Conservation (phyloP, 2,888 invertebrate species). For the Sphinx pinastri region DNA sequence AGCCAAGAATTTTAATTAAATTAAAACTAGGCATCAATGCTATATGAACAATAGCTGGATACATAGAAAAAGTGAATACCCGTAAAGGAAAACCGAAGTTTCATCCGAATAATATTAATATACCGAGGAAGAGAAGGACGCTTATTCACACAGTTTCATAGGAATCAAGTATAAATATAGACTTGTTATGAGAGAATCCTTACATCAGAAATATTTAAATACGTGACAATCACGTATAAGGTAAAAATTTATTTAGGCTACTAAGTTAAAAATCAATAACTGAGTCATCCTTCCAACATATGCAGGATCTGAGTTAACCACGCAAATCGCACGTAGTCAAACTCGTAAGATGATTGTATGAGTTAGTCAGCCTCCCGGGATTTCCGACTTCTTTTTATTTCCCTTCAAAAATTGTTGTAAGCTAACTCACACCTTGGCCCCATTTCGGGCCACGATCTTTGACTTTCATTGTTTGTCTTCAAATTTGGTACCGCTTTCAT, state of each 20-base stretch:
- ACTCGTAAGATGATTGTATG: conserved; percentile 18
- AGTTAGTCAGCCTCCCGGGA: conserved; percentile 31
- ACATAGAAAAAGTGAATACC: no score
- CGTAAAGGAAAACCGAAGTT: no score
- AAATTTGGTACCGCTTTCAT: conserved; percentile 5
- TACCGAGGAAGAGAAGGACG: no score
- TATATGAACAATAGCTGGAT: no score
- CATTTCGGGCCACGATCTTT: conserved; percentile 22
- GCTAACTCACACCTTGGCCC: conserved; percentile 26
- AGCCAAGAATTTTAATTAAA: no score
- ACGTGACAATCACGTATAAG: neutral
- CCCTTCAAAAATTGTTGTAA: conserved; percentile 31
- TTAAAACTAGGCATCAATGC: no score
- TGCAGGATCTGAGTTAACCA: neutral
- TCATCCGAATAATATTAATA: no score
- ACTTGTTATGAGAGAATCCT: neutral
- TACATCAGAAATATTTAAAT: neutral
- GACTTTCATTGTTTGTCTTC: conserved; percentile 30
- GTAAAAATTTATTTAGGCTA: neutral
- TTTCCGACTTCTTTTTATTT: conserved; percentile 30
- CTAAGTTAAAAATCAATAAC: neutral
- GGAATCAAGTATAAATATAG: no score
- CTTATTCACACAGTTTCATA: no score
- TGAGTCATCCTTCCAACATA: neutral
- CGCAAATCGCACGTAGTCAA: neutral